A percentile compares a stretch with the other conserved stretches of the same genome.
Conservation (phyloP, 2,113 vertebrate genomes). For the Thunnus thynnus region DNA sequence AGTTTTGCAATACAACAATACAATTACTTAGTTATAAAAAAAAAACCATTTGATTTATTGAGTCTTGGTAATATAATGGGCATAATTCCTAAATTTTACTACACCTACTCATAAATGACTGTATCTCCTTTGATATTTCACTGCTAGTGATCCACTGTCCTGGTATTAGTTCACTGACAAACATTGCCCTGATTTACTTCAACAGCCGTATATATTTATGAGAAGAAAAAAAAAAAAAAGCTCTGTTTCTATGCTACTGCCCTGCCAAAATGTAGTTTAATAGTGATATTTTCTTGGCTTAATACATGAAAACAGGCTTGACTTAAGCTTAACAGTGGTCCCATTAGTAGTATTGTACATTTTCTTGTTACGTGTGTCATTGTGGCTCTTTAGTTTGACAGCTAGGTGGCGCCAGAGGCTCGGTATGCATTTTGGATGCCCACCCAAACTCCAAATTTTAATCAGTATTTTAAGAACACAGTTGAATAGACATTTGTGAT, state of each 20-base stretch:
- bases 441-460: slow-evolving; percentile 25
- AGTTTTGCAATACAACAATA: slow-evolving; percentile 64
- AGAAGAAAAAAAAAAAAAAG: neutral
- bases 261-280: slow-evolving; percentile 52
- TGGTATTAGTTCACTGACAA: slow-evolving; percentile 55
- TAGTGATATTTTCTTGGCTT: slow-evolving; percentile 35
- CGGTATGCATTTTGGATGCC: neutral
- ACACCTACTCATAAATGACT: slow-evolving; percentile 44
- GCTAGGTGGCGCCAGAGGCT: slow-evolving; percentile 55
- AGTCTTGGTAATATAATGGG: slow-evolving; percentile 50
- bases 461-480: slow-evolving; percentile 58
- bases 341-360: slow-evolving; percentile 30
- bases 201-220: slow-evolving; percentile 25
- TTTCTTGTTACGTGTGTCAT: slow-evolving; percentile 12
- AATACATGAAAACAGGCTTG: slow-evolving; percentile 11
- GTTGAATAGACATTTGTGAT: slow-evolving; percentile 15
- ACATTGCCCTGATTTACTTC: slow-evolving; percentile 18
- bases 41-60: slow-evolving; percentile 17
- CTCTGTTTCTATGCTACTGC: slow-evolving; percentile 47
- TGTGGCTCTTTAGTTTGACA: slow-evolving; percentile 34
- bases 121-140: slow-evolving; percentile 39
- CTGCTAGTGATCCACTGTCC: slow-evolving; percentile 50
- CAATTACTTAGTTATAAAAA: slow-evolving; percentile 19
- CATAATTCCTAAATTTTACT: slow-evolving; percentile 42
- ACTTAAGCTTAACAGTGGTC: slow-evolving; percentile 1